Evolutionary conservation across 1,140 invertebrate species (phyloP), one percentile per base, ranked within the genome.

Genomic region (Drosophila parvula): DNA sequence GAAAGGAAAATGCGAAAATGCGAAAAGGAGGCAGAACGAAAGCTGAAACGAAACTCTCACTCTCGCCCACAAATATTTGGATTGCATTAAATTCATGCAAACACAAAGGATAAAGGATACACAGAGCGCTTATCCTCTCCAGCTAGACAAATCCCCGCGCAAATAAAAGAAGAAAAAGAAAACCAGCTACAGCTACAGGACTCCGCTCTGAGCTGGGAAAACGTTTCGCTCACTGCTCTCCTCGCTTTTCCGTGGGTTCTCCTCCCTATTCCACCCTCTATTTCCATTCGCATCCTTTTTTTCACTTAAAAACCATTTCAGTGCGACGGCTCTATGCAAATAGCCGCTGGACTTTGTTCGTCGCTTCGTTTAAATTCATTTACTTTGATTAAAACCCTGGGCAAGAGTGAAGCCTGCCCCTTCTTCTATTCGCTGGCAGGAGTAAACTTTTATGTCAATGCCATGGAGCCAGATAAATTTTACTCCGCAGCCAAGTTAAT

Each of bases 61-160:
- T 76, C 74, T 71, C 59, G 63, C 70, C 79, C 84, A 83, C 83
- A 89, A 88, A 88, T 88, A 88, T 88, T 88, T 88, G 86, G 83
- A 88, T 88, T 88, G 83, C 84, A 89, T 88, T 88, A 88, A 89
- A 88, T 83, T 89, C 83, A 82, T 79, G 83, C 83, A 88, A 88
- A 88, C 84, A 88, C 84, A 88, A 88, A 88, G 83, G 73, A 88
- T 88, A 88, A 82, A 74, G 79, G 82, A 85, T 82, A 85, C 75
- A 77, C 74, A 68, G 74, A 70, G 83, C 84, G 83, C 84, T 88
- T 88, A 88, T 88, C 82, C 81, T 81, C 78, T 75, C 63, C 77
- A 84, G 80, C 83, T 83, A 77, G 67, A 86, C 83, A 86, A 86
- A 86, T 86, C 82, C 82, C 69, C 82, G 83, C 67, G 79, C 76